These are phyloP conservation scores for Montipora cactus DNA, from an alignment of 64 coral and sea anemone genomes.

Conservation along the genomic window DNA sequence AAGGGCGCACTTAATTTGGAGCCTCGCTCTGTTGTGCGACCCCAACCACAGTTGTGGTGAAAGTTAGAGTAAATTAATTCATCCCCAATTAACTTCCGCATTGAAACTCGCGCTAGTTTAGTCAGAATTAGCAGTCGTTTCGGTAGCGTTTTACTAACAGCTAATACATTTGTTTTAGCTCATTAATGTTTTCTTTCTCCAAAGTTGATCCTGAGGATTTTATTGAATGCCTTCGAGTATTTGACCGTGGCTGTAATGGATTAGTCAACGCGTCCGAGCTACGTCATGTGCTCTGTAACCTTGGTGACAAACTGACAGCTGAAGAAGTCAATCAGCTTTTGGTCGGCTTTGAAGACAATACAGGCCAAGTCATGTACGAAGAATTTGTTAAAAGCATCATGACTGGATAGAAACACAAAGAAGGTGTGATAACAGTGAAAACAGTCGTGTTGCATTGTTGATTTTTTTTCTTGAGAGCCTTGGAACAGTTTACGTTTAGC, in stretches of 20 bases:
- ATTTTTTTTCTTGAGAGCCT: too few species aligned
- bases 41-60: too few species aligned
- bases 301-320: constrained; percentile 86
- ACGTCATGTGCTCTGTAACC: constrained; percentile 88
- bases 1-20: too few species aligned
- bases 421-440: too few species aligned
- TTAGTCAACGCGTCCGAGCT: constrained; percentile 80
- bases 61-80: too few species aligned
- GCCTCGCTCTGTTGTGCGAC: too few species aligned
- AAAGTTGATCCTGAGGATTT: constrained; percentile 84
- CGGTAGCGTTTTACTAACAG: too few species aligned
- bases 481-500: too few species aligned
- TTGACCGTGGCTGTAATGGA: constrained; percentile 89
- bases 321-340: constrained; percentile 89
- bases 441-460: too few species aligned
- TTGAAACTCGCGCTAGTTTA: too few species aligned
- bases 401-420: constrained; percentile 41
- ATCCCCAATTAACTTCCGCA: too few species aligned
- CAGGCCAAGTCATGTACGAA: constrained; percentile 91
- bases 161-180: background rate
- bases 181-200: background rate
- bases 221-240: constrained; percentile 94
- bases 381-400: constrained; percentile 87
- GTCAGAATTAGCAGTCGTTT: too few species aligned
- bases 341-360: constrained; percentile 89